Evolutionary conservation across 2,888 invertebrate species (phyloP).

Genomic region (Abscondita cerata): DNA sequence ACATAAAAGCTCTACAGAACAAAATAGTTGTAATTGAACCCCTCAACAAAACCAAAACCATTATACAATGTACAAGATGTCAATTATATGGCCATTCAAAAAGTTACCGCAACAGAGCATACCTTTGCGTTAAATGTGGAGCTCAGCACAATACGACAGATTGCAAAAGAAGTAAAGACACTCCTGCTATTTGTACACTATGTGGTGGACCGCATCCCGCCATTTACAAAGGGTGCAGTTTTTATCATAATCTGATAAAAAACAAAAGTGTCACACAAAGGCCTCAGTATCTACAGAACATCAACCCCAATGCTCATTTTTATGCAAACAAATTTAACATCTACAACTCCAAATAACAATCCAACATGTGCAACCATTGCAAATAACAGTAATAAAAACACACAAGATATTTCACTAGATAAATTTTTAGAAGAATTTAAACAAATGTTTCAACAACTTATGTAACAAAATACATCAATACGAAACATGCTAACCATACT

Average conservation of each 20-base stretch:
- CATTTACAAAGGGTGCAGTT: not conserved
- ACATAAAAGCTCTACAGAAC: too few relatives aligned
- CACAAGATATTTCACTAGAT: too few relatives aligned
- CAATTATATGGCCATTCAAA: not conserved
- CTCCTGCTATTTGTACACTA: constrained; percentile 49
- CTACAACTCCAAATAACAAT: not conserved
- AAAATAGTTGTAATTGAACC: too few relatives aligned
- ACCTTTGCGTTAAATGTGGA: not conserved
- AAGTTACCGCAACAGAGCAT: not conserved
- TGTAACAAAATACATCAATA: not conserved
- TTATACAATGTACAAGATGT: constrained; percentile 3
- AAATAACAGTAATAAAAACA: not conserved
- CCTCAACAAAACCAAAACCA: too few relatives aligned
- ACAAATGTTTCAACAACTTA: too few relatives aligned
- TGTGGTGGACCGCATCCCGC: constrained; percentile 7
- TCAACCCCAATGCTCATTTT: too few relatives aligned
- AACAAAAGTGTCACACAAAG: not conserved
- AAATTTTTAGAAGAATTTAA: too few relatives aligned
- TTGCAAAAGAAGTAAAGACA: not conserved
- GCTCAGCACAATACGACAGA: not conserved
- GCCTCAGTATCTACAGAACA: too few relatives aligned
- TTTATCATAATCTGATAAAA: too few relatives aligned
- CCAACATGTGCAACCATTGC: not conserved
- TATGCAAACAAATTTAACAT: not conserved
- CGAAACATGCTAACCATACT: not conserved